Evolutionary conservation across 1,140 invertebrate genomes (phyloP), one percentile per base, ranked within the genome.

Genomic region (Eupeodes corollae): DNA sequence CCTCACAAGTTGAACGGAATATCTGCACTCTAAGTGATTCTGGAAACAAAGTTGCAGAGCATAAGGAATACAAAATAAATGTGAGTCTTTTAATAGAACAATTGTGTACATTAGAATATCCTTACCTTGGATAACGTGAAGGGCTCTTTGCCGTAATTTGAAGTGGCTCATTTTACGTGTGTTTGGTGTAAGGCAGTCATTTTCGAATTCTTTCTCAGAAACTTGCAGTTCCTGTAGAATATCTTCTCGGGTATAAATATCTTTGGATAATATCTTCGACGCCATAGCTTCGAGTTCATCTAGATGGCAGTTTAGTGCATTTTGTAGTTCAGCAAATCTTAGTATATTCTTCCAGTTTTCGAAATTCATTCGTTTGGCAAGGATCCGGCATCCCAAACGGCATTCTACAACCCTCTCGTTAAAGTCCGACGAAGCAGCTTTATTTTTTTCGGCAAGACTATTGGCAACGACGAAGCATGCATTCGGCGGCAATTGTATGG

Each of bases 391-490:
- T 15, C 90, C 91, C 11, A 98, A 65, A 52, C 88, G 78, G 63
- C 93, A 97, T 74, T 98, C 93, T n/a, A 86, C 82, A 10, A 98
- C 94, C 49, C 97, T 74, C 48, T 81, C 79, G 71, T 99, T 99
- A 65, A 83, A 99, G 62, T 94, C 81, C 13, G 75, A 73, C 0
- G 87, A 88, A 8, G 90, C 86, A 3, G 93, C 95, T 75, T 99
- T 99, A 66, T 98, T 98, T 52, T 87, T 80, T 59, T 86, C 81
- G 0, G 83, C 83, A 56, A 93, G 75, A 68, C 89, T 92, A 61
- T 99, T 92, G 9, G 90, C 85, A 42, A 99, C 86, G 6, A 98
- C 88, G 73, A 99, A 99, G 9, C 82, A 79, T 37, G 83, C 84
- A 48, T 82, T 81, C 47, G 74, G 57, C 5, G 96, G 95, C 26